Percentiles rank a stretch among this genome's conserved stretches.
phyloP scores from a whole-genome alignment of 2,888 invertebrate species.

The Stenichneumon culpator region DNA sequence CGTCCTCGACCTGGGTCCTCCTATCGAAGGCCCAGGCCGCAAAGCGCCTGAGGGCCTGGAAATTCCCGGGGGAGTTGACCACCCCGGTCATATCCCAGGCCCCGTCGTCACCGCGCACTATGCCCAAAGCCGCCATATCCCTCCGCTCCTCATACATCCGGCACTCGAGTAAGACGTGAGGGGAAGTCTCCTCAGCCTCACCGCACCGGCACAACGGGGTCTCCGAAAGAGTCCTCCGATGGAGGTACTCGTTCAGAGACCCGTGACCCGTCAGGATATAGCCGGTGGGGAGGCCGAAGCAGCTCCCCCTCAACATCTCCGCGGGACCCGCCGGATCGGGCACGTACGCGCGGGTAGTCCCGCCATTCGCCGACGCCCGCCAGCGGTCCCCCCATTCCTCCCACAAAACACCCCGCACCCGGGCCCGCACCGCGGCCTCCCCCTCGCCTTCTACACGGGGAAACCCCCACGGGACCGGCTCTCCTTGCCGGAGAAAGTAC shows the following conservation, averaged over 20 bases:
- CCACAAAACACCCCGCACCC: too few species aligned
- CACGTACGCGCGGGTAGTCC: too few species aligned
- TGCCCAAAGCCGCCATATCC: background rate
- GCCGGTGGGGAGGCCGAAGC: background rate
- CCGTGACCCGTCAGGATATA: background rate
- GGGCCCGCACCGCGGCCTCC: background rate
- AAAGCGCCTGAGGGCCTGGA: slow-evolving; percentile 22
- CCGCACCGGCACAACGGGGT: slow-evolving; percentile 5
- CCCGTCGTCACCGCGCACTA: background rate
- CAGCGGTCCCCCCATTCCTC: background rate
- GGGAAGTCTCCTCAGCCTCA: slow-evolving; percentile 9
- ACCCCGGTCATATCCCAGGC: background rate
- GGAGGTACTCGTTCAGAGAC: slow-evolving; percentile 5
- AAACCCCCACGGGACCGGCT: slow-evolving; percentile 29
- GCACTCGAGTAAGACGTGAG: background rate
- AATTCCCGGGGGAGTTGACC: slow-evolving; percentile 11
- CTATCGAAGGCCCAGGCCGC: slow-evolving; percentile 27
- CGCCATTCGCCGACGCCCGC: background rate
- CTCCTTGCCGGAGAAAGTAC: slow-evolving; percentile 21
- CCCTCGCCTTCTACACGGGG: background rate
- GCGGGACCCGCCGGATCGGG: background rate
- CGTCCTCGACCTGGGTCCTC: background rate
- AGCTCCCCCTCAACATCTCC: background rate
- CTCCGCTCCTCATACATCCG: background rate
- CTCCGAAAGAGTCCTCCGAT: slow-evolving; percentile 15